Evolutionary conservation across 2,113 vertebrate species (phyloP), one percentile per base, ranked within the genome.

Genomic region (Bucco capensis): DNA sequence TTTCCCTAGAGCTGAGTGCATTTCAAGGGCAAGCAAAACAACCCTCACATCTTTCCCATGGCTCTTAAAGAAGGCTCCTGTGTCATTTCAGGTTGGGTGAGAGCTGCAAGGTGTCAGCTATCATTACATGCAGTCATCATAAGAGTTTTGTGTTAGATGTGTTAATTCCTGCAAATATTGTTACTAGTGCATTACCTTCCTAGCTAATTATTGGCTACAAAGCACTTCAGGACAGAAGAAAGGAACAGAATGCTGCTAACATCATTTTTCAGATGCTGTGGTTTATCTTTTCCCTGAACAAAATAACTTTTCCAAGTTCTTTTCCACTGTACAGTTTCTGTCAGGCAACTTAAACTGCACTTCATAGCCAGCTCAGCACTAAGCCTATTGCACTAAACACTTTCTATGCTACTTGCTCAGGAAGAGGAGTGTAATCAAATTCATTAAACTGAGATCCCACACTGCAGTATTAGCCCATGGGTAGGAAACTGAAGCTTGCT

Each of bases 281-380:
- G 9, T 67, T 38, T 61, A 28, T 33, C 66, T 84, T 83, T 62
- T 91, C 51, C 25, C 18, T 60, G 79, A 81, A 18, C 37, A 37
- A 25, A 28, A 19, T 1, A 92, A 91, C 58, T 82, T 85, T 9
- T 1, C 28, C 27, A 94, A 95, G 28, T 94, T 86, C 89, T 76
- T 95, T 96, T 69, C 78, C 28, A 58, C 24, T 28, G 15, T 51
- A 37, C 16, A 50, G 25, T 79, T 83, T 86, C 72, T 77, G 49
- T 75, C n/a, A 72, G 61, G 77, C 74, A 93, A 75, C 46, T 82
- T 81, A 88, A 90, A 62, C 73, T 81, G 49, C 46, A 69, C 46
- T 90, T 82, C 93, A 88, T 82, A 94, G 84, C 70, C 77, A 94
- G 77, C 90, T 73, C 88, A 93, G 50, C 71, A 58, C 77, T 84